Evolutionary conservation across 2,113 vertebrate genomes (phyloP), one percentile per base, ranked within the genome.

Genomic region (Dolichallabes microphthalmus): DNA sequence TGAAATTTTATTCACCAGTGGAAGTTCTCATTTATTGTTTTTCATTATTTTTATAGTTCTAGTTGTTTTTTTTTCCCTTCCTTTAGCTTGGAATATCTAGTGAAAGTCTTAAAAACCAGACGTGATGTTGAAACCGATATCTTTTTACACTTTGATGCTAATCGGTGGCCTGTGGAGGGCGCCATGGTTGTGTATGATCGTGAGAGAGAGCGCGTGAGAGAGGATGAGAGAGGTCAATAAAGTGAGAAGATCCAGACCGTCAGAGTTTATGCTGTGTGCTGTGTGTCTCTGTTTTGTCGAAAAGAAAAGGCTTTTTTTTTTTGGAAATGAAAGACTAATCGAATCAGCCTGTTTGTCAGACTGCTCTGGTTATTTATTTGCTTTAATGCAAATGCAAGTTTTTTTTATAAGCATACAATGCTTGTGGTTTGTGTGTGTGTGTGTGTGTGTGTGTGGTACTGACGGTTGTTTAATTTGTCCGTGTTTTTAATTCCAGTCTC

Each of bases 171-270:
- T 58, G 35, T 53, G 64, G 85, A 82, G 53, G 53, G 71, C 52
- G 61, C 80, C 64, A 69, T 75, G 57, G 32, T 13, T 15, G 4
- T 10, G 57, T 39, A 20, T 53, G 14, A 45, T 45, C 45, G 63
- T 61, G n/a, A 63, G 60, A 57, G 61, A 1, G 60, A 81, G 69
- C 4, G 14, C 64, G 35, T 27, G 82, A 80, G 88, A 88, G 80
- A 35, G 55, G 22, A 57, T 53, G 32, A 58, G 68, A 45, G 32
- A 35, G 19, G 39, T n/a, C 35, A 86, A 78, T 52, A 22, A 20
- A 82, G 45, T 45, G 45, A 45, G 45, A 45, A 45, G 79, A 60
- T 58, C 27, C n/a, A 15, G 27, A 30, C 61, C 27, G 12, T 0
- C 27, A n/a, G 61, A 64, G 61, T 27, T 64, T 64, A 5, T 4